Evolutionary conservation across 2,113 vertebrate species (phyloP), one percentile per base, ranked within the genome.

Genomic region (Gallinago media): DNA sequence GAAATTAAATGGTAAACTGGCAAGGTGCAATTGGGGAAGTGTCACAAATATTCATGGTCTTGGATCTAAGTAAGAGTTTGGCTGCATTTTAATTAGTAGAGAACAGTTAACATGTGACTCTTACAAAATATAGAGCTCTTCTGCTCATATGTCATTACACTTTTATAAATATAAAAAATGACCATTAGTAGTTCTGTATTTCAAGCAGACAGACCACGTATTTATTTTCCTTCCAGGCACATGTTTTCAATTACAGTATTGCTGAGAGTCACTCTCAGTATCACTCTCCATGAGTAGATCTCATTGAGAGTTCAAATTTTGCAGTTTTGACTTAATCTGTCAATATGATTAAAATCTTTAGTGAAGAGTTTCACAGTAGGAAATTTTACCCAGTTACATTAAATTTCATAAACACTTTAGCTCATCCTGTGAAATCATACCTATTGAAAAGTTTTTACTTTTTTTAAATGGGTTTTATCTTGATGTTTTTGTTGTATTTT

Each of bases 21-120:
- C 50, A 83, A 94, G 91, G 93, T 74, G 67, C 79, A 94, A 96
- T 94, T 77, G 97, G 62, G n/a, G 29, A 96, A 95, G 46, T 95
- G 97, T 96, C 98, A 97, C 89, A 84, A 76, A 97, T 97, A 97
- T 96, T 97, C 97, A 98, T 63, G 62, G 86, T 83, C 81, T 95
- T 85, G 11, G 75, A 93, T 59, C 82, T 31, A 55, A 93, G 49
- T 58, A 68, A 71, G 89, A 92, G 67, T 91, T 95, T 92, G 54
- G 87, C 75, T 91, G 95, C 87, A 97, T 97, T 97, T 97, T 97
- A 98, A 98, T 97, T 95, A 97, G 72, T 15, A 21, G 65, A 95
- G 74, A 96, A 68, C 31, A 83, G 46, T 96, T 94, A 83, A 77
- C 32, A 61, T 73, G 47, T 79, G 94, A 44, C 76, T 66, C 23